Evolutionary conservation across 2,888 invertebrate genomes (phyloP).

Genomic region (Ornithoptera alexandrae): DNA sequence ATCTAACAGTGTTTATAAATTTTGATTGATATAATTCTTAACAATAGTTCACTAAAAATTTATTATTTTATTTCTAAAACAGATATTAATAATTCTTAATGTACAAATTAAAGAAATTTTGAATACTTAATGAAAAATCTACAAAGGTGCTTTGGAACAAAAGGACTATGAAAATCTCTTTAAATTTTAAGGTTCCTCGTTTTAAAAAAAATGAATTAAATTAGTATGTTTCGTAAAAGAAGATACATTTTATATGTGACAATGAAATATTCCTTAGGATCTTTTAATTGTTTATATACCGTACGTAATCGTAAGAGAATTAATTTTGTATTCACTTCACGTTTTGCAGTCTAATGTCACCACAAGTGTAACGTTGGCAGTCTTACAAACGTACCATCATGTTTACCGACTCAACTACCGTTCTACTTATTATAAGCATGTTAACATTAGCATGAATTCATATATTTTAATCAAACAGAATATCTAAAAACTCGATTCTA

Average conservation of each 20-base stretch:
- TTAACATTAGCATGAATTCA: neutral
- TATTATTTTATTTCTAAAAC: no score
- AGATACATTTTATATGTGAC: neutral
- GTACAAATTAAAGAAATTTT: no score
- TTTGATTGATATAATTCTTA: no score
- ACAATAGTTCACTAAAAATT: no score
- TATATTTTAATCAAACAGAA: neutral
- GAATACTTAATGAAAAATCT: no score
- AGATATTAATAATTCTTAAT: no score
- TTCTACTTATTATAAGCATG: conserved; percentile 7
- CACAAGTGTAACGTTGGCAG: conserved; percentile 23
- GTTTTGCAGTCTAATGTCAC: conserved; percentile 23
- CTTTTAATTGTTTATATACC: conserved; percentile 3
- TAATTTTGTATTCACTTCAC: conserved; percentile 20
- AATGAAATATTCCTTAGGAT: conserved; percentile 7
- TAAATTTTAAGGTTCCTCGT: no score
- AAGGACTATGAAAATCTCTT: no score
- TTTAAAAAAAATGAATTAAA: no score
- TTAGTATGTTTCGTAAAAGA: neutral
- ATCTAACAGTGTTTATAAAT: no score
- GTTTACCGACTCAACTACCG: conserved; percentile 18
- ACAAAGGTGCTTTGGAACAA: no score
- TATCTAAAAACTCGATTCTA: neutral
- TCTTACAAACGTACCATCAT: conserved; percentile 11
- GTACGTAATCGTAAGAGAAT: conserved; percentile 2